A percentile compares a stretch with the other conserved stretches of the same genome.
Conservation (phyloP, 2,888 invertebrate species). For the Schizotus pectinicornis region DNA sequence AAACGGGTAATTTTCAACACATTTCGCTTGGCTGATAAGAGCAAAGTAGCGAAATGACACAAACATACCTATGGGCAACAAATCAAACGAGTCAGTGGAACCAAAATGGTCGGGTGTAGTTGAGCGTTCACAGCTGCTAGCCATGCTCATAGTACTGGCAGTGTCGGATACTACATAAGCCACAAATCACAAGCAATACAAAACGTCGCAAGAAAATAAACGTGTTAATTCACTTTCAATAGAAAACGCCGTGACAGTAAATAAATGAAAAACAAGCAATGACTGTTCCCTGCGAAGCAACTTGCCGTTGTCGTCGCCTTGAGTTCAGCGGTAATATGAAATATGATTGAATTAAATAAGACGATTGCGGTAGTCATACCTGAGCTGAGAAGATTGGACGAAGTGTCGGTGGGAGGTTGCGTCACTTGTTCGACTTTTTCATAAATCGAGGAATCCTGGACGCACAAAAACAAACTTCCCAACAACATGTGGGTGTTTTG, state of each 20-base stretch:
- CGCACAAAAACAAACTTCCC: constrained; percentile 77
- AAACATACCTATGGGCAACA: constrained; percentile 59
- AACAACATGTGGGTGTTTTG: constrained; percentile 87
- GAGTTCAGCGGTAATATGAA: background rate
- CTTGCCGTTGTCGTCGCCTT: background rate
- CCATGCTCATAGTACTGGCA: constrained; percentile 58
- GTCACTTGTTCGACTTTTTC: constrained; percentile 73
- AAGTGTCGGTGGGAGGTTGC: constrained; percentile 62
- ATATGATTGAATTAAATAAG: background rate
- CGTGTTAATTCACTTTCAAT: constrained; percentile 1
- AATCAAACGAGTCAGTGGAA: constrained; percentile 44
- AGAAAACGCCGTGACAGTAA: constrained; percentile 18
- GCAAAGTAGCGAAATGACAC: background rate
- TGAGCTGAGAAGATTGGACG: constrained; percentile 71
- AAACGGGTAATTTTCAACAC: constrained; percentile 15
- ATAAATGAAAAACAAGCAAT: constrained; percentile 28
- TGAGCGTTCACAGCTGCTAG: constrained; percentile 55
- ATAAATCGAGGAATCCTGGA: constrained; percentile 79
- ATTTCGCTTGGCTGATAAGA: background rate
- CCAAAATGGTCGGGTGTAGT: constrained; percentile 48
- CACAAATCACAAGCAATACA: constrained; percentile 44
- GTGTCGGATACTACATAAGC: constrained; percentile 58
- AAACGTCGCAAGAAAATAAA: constrained; percentile 19
- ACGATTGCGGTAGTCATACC: constrained; percentile 60
- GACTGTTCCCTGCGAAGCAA: background rate